Base-by-base conservation (phyloP, 1,140 invertebrate genomes). In the Oncopeltus fasciatus region DNA sequence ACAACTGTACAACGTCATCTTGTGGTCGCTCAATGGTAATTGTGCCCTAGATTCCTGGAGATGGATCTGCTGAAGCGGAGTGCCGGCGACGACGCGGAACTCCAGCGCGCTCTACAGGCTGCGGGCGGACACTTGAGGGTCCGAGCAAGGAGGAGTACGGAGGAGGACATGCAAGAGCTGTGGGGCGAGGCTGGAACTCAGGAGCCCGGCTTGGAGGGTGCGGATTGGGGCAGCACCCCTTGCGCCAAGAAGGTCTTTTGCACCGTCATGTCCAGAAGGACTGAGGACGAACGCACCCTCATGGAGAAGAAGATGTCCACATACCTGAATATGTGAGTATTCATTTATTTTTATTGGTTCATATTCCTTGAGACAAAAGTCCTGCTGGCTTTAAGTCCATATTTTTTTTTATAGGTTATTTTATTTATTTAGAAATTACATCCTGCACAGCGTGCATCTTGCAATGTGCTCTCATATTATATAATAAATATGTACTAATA, bases 271-370 rank as follows among this genome's bases (percentile, higher is more conserved):
- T 72, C 83, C 0, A 73, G 77, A 26, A 81, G 84, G 65, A 72
- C 79, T 26, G 72, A 79, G 0, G 84, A 87, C 62, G 81, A 83
- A 4, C 71, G 82, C 26, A 77, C 80, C 14, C 73, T 83, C 1
- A 87, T 87, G 85, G 85, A 88, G 71, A 87, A 88, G 72, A 85
- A 84, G 70, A 87, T 87, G 83, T 77, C 80, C 28, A 78, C 78
- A 14, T 75, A 86, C 66, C 69, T 87, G 8, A 76, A 77, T 69
- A 75, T 83, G 85, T 88, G 74, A 87, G 84, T 85, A 58, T 1
- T 20, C n/a, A n/a, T n/a, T n/a, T n/a, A n/a, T n/a, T 46, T 12
- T 47, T 8, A 31, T 47, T 47, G n/a, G n/a, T n/a, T n/a, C n/a
- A n/a, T n/a, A n/a, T n/a, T 26, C n/a, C 9, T 8, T 51, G 9